A percentile compares a stretch with the other conserved stretches of the same genome.
These are phyloP conservation scores for Dione juno DNA, from an alignment of 2,888 invertebrate species.

Conservation along the genomic window DNA sequence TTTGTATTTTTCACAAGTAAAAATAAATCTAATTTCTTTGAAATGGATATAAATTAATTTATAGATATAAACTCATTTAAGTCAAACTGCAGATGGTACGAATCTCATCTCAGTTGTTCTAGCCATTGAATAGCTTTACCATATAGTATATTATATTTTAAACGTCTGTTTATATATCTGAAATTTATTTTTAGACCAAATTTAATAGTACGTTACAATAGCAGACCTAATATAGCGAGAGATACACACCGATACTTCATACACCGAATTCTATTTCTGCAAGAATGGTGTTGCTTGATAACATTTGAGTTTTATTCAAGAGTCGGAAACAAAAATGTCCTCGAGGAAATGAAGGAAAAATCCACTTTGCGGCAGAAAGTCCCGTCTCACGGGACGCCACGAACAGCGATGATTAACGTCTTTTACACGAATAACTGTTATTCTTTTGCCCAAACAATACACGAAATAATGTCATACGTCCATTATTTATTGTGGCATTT, in stretches of 20 bases:
- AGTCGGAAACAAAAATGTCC: constrained; percentile 68
- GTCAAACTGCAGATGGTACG: too few species aligned
- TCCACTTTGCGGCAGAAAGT: constrained; percentile 53
- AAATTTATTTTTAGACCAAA: neutral
- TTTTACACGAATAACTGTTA: constrained; percentile 56
- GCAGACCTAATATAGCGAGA: neutral
- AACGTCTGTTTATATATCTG: neutral
- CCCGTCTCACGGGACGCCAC: constrained; percentile 53
- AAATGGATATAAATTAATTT: too few species aligned
- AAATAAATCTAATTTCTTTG: too few species aligned
- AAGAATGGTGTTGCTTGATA: constrained; percentile 63
- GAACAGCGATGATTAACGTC: constrained; percentile 64
- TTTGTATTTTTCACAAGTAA: too few species aligned
- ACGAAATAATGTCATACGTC: constrained; percentile 36
- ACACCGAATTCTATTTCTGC: constrained; percentile 43
- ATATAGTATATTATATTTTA: too few species aligned
- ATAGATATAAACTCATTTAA: too few species aligned
- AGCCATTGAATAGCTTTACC: too few species aligned
- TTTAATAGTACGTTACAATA: constrained; percentile 4
- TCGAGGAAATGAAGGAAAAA: constrained; percentile 69
- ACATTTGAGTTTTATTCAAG: constrained; percentile 57
- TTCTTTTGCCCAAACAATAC: constrained; percentile 43
- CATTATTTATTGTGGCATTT: constrained; percentile 42
- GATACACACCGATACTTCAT: constrained; percentile 1
- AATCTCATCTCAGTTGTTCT: too few species aligned